Evolutionary conservation across 2,113 vertebrate genomes (phyloP).

Genomic region (Atlantisia rogersi): DNA sequence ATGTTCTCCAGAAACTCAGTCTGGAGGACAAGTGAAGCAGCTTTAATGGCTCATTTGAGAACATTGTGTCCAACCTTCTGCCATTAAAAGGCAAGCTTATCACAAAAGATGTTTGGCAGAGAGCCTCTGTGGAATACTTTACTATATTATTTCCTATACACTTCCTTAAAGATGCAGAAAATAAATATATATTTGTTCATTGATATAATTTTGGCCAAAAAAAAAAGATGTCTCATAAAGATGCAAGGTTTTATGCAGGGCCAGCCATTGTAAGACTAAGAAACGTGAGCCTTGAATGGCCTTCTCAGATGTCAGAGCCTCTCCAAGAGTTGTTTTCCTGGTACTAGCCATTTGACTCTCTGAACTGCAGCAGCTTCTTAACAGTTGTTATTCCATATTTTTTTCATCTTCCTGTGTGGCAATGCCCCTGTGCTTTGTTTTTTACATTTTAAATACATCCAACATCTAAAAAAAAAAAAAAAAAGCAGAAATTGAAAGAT

Average conservation of each 20-base stretch:
- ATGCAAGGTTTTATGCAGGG: neutral
- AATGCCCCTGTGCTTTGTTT: neutral
- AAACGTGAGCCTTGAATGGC: neutral
- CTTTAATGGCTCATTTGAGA: conserved; percentile 17
- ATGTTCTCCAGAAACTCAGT: conserved; percentile 1
- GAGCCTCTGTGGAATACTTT: neutral
- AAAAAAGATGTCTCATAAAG: neutral
- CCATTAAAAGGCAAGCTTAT: neutral
- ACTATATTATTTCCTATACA: neutral
- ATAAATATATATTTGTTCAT: neutral
- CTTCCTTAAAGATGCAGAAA: neutral
- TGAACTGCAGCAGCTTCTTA: neutral
- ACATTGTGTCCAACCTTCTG: neutral
- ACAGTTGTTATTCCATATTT: neutral
- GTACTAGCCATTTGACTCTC: neutral
- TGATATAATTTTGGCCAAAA: neutral
- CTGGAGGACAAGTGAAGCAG: neutral
- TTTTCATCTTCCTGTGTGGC: neutral
- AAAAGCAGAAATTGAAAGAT: neutral
- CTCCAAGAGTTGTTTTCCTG: neutral
- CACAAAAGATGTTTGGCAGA: neutral
- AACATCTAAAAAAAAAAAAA: neutral
- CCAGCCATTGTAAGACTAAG: neutral
- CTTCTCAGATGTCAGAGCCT: neutral
- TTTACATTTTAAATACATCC: neutral